Percentiles rank a stretch among this genome's conserved stretches.
phyloP scores from a whole-genome alignment of 2,888 invertebrate species.

The Hypselothyrea guttata region DNA sequence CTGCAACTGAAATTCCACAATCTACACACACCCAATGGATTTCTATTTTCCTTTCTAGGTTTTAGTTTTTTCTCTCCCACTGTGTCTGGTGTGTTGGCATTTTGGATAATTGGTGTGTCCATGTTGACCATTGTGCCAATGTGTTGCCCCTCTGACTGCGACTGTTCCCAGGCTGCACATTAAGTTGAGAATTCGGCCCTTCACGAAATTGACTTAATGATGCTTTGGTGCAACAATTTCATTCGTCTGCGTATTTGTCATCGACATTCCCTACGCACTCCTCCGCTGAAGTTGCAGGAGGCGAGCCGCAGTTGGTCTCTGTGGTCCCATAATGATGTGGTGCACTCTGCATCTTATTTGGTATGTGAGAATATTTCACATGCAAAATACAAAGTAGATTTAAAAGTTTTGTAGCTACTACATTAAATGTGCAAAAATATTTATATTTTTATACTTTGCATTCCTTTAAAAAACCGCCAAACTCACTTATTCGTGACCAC shows the following conservation, averaged over 20 bases:
- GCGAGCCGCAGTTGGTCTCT: slow-evolving; percentile 64
- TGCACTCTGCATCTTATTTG: slow-evolving; percentile 27
- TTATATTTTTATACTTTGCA: no score
- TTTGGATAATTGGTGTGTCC: slow-evolving; percentile 71
- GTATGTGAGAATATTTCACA: not conserved
- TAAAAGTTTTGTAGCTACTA: not conserved
- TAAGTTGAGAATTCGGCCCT: slow-evolving; percentile 46
- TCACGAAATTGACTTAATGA: slow-evolving; percentile 78
- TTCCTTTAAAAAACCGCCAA: no score
- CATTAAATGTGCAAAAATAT: no score
- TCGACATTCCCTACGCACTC: slow-evolving; percentile 47
- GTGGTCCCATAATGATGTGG: slow-evolving; percentile 80
- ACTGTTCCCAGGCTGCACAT: slow-evolving; percentile 65
- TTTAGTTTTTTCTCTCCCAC: not conserved
- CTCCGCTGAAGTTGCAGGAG: slow-evolving; percentile 23
- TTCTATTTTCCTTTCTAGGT: slow-evolving; percentile 17
- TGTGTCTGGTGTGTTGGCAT: slow-evolving; percentile 46
- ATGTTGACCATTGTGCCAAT: slow-evolving; percentile 38
- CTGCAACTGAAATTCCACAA: slow-evolving; percentile 6
- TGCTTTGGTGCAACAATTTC: slow-evolving; percentile 46
- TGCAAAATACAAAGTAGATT: not conserved
- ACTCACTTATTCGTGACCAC: no score
- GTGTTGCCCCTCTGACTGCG: slow-evolving; percentile 10
- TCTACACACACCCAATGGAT: slow-evolving; percentile 3
- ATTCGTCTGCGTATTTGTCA: slow-evolving; percentile 14